phyloP scores from a whole-genome alignment of 2,113 vertebrate species.

The Trematomus loennbergii region DNA sequence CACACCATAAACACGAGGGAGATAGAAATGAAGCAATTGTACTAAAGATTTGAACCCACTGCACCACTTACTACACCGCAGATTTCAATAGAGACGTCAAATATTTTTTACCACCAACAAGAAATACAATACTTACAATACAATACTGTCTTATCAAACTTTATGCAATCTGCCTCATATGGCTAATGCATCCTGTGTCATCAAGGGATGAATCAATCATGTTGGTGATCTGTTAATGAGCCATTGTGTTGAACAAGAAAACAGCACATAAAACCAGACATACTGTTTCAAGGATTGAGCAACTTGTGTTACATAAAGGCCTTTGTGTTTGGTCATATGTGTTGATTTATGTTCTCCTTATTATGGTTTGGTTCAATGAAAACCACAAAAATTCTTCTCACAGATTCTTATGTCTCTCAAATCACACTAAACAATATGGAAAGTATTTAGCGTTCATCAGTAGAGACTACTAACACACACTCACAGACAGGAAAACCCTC shows the following conservation, averaged over 20 bases:
- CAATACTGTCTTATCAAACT: not conserved
- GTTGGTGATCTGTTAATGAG: constrained; percentile 24
- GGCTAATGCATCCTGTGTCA: not conserved
- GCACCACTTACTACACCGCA: not conserved
- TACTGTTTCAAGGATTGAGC: constrained; percentile 41
- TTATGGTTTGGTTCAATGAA: constrained; percentile 20
- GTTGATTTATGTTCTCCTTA: constrained; percentile 25
- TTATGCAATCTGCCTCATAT: constrained; percentile 2
- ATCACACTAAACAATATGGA: constrained; percentile 5
- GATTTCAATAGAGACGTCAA: constrained; percentile 9
- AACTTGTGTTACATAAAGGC: constrained; percentile 9
- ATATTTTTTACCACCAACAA: constrained; percentile 3
- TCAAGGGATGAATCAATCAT: constrained; percentile 34
- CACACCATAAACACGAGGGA: not conserved
- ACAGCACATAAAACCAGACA: constrained; percentile 16
- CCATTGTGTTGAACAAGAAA: constrained; percentile 43
- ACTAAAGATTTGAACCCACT: not conserved
- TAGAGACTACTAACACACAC: not conserved
- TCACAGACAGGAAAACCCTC: not conserved
- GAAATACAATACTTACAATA: not conserved
- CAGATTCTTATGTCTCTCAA: not conserved
- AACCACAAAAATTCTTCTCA: constrained; percentile 41
- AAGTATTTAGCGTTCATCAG: not conserved
- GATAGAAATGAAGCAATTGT: not conserved
- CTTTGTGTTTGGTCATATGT: constrained; percentile 4